These are phyloP conservation scores for Acrossocheilus wenchowensis DNA, from an alignment of 2,797 vertebrate genomes.

Conservation along the genomic window DNA sequence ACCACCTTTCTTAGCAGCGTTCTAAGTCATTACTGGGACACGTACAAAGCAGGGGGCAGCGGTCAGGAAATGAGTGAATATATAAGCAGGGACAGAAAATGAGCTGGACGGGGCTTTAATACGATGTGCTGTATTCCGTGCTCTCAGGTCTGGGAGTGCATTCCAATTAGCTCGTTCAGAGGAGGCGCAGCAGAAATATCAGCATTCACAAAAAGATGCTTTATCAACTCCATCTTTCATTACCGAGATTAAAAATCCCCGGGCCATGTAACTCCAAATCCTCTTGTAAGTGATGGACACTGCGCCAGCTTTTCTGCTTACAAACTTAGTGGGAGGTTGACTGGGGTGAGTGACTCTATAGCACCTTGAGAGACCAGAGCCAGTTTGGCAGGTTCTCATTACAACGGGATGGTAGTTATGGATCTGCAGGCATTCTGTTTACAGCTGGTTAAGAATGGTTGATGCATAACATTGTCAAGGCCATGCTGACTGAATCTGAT, in stretches of 20 bases:
- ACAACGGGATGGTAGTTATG: conserved; percentile 68
- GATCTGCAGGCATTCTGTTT: conserved; percentile 72
- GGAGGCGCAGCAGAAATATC: conserved; percentile 41
- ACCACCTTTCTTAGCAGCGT: conserved; percentile 53
- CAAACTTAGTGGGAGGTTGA: conserved; percentile 30
- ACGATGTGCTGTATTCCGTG: conserved; percentile 59
- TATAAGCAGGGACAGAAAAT: conserved; percentile 60
- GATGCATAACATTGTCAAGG: conserved; percentile 67
- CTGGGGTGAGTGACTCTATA: conserved; percentile 4
- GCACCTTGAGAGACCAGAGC: background rate
- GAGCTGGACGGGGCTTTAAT: conserved; percentile 57
- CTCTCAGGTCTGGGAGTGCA: conserved; percentile 24
- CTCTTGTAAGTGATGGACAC: conserved; percentile 29
- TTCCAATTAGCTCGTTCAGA: conserved; percentile 48
- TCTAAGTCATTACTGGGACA: conserved; percentile 62
- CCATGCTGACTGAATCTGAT: conserved; percentile 58
- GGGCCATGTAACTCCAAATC: conserved; percentile 35
- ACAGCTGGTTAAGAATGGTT: conserved; percentile 71
- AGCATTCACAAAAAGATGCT: conserved; percentile 40
- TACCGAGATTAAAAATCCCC: conserved; percentile 44
- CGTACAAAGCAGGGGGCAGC: conserved; percentile 50
- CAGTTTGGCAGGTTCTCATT: background rate
- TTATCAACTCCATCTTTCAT: conserved; percentile 46
- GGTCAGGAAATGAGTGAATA: conserved; percentile 63
- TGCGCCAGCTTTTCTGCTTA: background rate